Percentiles rank a stretch among this genome's conserved stretches.
These are phyloP conservation scores for Leptinotarsa defecta DNA, from an alignment of 1,140 invertebrate species.

Conservation along the genomic window DNA sequence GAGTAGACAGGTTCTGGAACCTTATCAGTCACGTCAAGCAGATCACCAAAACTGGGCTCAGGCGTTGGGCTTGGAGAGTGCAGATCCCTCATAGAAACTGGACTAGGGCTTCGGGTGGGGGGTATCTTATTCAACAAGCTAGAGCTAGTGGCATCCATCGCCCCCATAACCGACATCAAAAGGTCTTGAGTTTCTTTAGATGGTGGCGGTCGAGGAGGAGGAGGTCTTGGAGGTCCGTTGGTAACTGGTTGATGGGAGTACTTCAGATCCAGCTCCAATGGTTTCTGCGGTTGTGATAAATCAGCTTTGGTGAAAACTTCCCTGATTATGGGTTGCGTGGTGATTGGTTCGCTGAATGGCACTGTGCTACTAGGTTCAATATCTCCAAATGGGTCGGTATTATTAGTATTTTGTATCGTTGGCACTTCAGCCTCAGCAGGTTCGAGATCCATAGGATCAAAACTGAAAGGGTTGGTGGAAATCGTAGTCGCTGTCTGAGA, in stretches of 20 bases:
- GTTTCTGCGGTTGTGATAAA: conserved; percentile 45
- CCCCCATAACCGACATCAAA: conserved; percentile 82
- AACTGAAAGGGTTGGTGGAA: conserved; percentile 67
- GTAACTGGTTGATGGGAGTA: conserved; percentile 41
- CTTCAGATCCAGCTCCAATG: conserved; percentile 52
- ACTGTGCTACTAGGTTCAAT: neutral
- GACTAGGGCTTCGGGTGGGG: conserved; percentile 80
- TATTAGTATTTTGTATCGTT: neutral
- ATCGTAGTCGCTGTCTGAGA: conserved; percentile 48
- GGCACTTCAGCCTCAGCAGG: conserved; percentile 56
- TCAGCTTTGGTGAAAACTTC: neutral
- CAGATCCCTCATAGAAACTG: conserved; percentile 75
- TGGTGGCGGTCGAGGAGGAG: conserved; percentile 60
- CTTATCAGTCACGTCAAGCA: conserved; percentile 63
- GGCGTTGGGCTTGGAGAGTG: conserved; percentile 85
- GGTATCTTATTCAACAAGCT: conserved; percentile 80
- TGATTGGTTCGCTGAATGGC: neutral
- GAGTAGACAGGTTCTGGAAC: conserved; percentile 23
- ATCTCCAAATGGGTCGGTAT: conserved; percentile 6
- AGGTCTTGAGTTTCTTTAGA: conserved; percentile 82
- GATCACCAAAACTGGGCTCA: conserved; percentile 70
- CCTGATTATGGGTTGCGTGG: conserved; percentile 3
- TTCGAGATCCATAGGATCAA: conserved; percentile 59
- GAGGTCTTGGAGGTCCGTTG: conserved; percentile 54
- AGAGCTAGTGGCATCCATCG: conserved; percentile 85